Evolutionary conservation across 2,888 invertebrate species (phyloP).

Genomic region (Pristionchus arcanus): DNA sequence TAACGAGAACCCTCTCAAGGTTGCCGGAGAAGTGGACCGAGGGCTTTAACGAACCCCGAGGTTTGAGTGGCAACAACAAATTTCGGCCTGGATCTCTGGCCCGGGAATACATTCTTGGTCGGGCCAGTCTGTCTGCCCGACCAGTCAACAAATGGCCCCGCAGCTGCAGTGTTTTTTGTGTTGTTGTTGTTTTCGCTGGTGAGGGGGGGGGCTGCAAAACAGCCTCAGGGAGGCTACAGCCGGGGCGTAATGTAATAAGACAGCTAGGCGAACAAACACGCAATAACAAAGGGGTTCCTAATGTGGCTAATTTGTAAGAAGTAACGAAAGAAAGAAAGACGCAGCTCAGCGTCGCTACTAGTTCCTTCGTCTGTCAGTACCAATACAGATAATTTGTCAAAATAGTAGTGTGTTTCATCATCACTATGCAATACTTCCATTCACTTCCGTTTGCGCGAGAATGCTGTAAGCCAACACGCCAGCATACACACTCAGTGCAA

Average conservation of each 20-base stretch:
- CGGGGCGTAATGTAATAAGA: conserved; percentile 15
- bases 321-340: too few relatives aligned
- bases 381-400: too few relatives aligned
- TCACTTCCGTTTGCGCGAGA: neutral
- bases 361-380: too few relatives aligned
- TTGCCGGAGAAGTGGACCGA: neutral
- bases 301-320: too few relatives aligned
- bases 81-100: neutral
- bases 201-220: neutral
- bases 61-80: neutral
- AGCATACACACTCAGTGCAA: neutral
- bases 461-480: neutral
- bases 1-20: neutral
- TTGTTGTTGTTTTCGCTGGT: conserved; percentile 5
- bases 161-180: conserved; percentile 1
- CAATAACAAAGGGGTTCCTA: too few relatives aligned
- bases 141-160: neutral
- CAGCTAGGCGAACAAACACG: neutral
- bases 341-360: too few relatives aligned
- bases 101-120: neutral
- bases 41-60: neutral
- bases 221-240: neutral
- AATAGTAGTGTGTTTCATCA: neutral
- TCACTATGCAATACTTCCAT: neutral
- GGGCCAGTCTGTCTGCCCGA: neutral